Base-by-base conservation (phyloP, 2,888 invertebrate species). In the Ametastegia equiseti region DNA sequence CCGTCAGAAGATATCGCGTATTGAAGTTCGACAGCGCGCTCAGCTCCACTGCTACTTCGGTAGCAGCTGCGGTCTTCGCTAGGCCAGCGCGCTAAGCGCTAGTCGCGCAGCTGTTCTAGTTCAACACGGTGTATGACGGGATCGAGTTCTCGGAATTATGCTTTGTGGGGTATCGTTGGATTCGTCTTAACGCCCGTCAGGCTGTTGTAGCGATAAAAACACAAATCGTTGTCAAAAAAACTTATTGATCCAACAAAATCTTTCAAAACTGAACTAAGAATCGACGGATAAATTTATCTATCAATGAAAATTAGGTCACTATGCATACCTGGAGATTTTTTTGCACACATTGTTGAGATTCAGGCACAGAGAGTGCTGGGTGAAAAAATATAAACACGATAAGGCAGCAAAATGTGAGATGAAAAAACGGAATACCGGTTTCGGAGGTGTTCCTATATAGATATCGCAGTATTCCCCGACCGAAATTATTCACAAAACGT, bases 161-260 rank as follows among this genome's bases (percentile, higher is more conserved):
- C 36, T 9, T 39, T 67, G 65, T 67, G 65, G 39, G 65, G 65
- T 67, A 67, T 67, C 65, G 65, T 67, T 67, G 65, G 19, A 67
- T n/a, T 36, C 65, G 65, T 39, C 65, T 36, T 11, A 15, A 23
- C 36, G n/a, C 7, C 19, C 13, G 36, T 9, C n/a, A n/a, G 9
- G 11, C 19, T 0, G 7, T 36, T 33, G 11, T 39, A 15, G 3
- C 7, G 23, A n/a, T 0, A n/a, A 67, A 39, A 23, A 67, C 13
- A 13, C 39, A 3, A 67, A 19, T 23, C 9, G 19, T 3, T 39
- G 39, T 0, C 2, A 39, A 19, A 39, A 65, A 65, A 39, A 39
- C n/a, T 39, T 23, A 19, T 19, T 60, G 4, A 13, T 15, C 1
- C 0, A 0, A 30, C 5, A 60, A 42, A 42, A 42, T 42, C 30